These are phyloP conservation scores for Threskiornis aethiopicus DNA, from an alignment of 2,797 vertebrate genomes.

Conservation along the genomic window DNA sequence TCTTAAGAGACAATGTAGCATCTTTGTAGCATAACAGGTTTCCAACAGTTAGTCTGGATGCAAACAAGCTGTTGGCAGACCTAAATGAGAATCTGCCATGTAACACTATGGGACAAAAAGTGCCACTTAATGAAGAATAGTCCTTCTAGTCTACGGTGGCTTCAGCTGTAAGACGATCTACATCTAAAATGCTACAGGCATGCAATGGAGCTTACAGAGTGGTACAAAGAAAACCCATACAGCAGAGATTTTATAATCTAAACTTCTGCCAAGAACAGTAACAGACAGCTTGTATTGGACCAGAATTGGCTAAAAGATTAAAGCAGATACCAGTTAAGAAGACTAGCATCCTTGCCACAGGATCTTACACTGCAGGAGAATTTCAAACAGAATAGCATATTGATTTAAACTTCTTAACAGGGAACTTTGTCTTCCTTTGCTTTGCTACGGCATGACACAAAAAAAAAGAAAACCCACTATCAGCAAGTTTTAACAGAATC, in stretches of 20 bases:
- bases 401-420: neutral
- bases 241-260: neutral
- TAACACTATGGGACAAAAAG: neutral
- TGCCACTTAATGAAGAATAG: neutral
- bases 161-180: neutral
- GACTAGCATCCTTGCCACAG: neutral
- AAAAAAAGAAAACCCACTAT: neutral
- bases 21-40: neutral
- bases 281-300: neutral
- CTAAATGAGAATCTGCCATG: neutral
- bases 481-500: slow-evolving; percentile 7
- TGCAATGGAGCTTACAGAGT: neutral
- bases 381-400: neutral
- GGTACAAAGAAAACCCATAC: neutral
- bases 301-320: neutral
- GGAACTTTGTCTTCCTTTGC: neutral
- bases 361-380: neutral
- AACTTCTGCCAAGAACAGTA: neutral
- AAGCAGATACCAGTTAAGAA: neutral
- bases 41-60: neutral
- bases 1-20: neutral
- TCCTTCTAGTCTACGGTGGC: neutral
- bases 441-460: neutral
- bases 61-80: neutral
- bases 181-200: neutral